Conservation (phyloP, 2,113 vertebrate genomes). For the Aix galericulata region DNA sequence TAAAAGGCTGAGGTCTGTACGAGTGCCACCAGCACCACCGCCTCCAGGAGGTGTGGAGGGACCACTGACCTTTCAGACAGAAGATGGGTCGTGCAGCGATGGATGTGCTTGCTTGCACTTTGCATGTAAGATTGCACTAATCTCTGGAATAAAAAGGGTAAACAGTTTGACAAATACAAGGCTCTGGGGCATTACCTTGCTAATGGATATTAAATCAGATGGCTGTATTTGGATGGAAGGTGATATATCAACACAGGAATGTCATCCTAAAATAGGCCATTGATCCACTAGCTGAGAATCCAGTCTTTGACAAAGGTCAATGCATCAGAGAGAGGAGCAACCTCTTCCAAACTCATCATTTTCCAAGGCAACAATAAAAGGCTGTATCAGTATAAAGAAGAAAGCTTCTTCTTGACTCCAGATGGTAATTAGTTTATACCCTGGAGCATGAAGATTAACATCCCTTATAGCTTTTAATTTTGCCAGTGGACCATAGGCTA, state of each 20-base stretch:
- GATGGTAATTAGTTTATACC: slow-evolving; percentile 73
- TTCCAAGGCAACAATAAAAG: slow-evolving; percentile 49
- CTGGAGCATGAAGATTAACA: slow-evolving; percentile 73
- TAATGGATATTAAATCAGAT: slow-evolving; percentile 46
- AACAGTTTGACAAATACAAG: slow-evolving; percentile 18
- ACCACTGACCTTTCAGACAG: slow-evolving; percentile 5
- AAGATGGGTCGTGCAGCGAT: not conserved
- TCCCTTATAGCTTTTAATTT: slow-evolving; percentile 70
- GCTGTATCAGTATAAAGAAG: not conserved
- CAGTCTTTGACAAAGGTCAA: slow-evolving; percentile 40
- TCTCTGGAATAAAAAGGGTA: slow-evolving; percentile 38
- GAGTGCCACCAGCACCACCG: not conserved
- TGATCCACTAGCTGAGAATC: slow-evolving; percentile 46
- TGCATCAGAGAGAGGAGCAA: slow-evolving; percentile 31
- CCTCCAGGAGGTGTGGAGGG: not conserved
- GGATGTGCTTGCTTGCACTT: not conserved
- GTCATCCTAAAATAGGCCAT: slow-evolving; percentile 48
- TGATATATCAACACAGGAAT: slow-evolving; percentile 47
- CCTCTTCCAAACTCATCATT: slow-evolving; percentile 43
- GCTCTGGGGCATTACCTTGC: slow-evolving; percentile 34
- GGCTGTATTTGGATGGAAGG: slow-evolving; percentile 41
- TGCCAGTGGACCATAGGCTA: slow-evolving; percentile 66
- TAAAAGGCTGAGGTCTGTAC: slow-evolving; percentile 50
- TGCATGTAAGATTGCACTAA: not conserved
- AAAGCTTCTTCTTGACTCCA: slow-evolving; percentile 59